Evolutionary conservation across 2,888 invertebrate genomes (phyloP), one percentile per base, ranked within the genome.

Genomic region (Neoscelio sp.): DNA sequence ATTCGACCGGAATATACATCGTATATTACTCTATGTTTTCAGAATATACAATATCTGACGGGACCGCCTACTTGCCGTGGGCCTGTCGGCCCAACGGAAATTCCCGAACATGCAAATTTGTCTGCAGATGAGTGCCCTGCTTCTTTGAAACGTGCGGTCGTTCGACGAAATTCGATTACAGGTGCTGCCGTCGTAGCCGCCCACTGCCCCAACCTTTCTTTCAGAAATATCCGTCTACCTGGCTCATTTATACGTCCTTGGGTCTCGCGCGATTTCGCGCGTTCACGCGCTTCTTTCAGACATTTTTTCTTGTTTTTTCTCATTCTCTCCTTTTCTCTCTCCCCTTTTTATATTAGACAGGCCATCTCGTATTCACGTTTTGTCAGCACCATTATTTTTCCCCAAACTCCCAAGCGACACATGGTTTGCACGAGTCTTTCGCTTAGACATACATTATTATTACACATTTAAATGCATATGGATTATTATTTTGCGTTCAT

Each of bases 161-260:
- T 78, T 74, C 74, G 74, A 68, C 74, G 78, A 78, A 78, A 74
- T 74, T 78, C 78, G 78, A 78, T 78, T 78, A 78, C 74, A 78
- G 74, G 74, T 78, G 78, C 74, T 70, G 74, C 74, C 68, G 56
- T 52, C 58, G 65, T 71, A 50, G 42, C 73, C 74, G 78, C 78
- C 74, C 74, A 78, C 58, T 44, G 74, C 48, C 54, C 40, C 17
- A 20, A 33, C 6, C 54, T 54, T 30, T 35, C 7, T 38, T 58
- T 30, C 30, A 30, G n/a, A 18, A 54, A 46, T 42, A 44, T 65
- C 54, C 46, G 38, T 52, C 64, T 64, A 64, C 42, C 70, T 58
- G 56, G 18, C 23, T 28, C 42, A 23, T 17, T 13, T 3, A 8
- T n/a, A 23, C 42, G 58, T 12, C 74, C 42, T 75, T 75, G 58